phyloP scores from a whole-genome alignment of 2,797 vertebrate genomes.

The Buphagus erythrorhynchus region DNA sequence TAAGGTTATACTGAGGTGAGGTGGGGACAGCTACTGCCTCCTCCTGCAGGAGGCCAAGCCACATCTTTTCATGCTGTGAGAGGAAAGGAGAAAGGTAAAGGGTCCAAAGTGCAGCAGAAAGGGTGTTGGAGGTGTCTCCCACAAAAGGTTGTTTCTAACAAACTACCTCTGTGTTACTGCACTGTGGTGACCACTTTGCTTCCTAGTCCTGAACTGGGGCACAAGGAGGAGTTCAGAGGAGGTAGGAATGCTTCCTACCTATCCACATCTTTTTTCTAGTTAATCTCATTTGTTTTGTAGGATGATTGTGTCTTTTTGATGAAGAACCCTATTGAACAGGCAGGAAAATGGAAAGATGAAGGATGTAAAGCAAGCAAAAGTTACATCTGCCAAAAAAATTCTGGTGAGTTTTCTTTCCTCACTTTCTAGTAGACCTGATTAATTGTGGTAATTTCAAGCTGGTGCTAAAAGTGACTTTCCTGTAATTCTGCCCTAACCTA shows the following conservation, averaged over 20 bases:
- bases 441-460: neutral
- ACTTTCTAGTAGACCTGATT: neutral
- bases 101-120: neutral
- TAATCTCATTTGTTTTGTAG: slow-evolving; percentile 51
- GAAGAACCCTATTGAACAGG: slow-evolving; percentile 45
- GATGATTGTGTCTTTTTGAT: slow-evolving; percentile 84
- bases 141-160: neutral
- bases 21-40: neutral
- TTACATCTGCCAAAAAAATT: slow-evolving; percentile 87
- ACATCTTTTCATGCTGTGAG: neutral
- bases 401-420: slow-evolving; percentile 72
- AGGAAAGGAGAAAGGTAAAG: neutral
- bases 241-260: neutral
- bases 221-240: neutral
- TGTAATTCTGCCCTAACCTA: neutral
- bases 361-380: slow-evolving; percentile 72
- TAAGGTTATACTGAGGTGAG: neutral
- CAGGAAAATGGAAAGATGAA: slow-evolving; percentile 85
- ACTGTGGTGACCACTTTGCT: neutral
- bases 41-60: neutral
- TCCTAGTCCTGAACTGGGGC: neutral
- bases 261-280: neutral
- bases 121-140: neutral
- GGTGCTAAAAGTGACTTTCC: neutral
- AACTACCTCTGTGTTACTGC: neutral